Percentiles rank a stretch among this genome's conserved stretches.
phyloP scores from a whole-genome alignment of 2,113 vertebrate species.

The Entomyzon cyanotis region DNA sequence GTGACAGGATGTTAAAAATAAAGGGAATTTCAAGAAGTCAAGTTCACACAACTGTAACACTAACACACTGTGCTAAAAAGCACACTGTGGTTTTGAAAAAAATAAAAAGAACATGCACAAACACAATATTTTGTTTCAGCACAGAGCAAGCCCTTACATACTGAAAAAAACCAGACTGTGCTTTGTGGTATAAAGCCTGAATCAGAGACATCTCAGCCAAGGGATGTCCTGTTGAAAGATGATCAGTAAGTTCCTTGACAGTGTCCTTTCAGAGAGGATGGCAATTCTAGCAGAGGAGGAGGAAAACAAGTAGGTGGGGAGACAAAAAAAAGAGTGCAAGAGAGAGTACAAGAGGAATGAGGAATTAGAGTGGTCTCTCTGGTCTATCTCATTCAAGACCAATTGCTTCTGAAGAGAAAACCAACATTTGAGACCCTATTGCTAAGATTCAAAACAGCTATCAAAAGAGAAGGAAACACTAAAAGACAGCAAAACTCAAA shows the following conservation, averaged over 20 bases:
- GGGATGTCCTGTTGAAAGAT: neutral
- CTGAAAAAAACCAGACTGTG: neutral
- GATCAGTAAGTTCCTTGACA: neutral
- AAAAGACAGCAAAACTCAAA: neutral
- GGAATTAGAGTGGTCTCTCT: neutral
- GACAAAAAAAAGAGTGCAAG: neutral
- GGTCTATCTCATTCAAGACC: neutral
- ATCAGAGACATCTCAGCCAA: neutral
- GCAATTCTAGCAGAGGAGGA: neutral
- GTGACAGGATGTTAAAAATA: neutral
- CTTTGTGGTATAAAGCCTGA: neutral
- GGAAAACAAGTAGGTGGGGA: neutral
- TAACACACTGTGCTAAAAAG: neutral
- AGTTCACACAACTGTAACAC: neutral
- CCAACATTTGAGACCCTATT: neutral
- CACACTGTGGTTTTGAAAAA: neutral
- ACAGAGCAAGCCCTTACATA: neutral
- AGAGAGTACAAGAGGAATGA: neutral
- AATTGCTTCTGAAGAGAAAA: neutral
- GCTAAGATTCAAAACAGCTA: neutral
- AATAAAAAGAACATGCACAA: accelerated
- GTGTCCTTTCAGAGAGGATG: neutral
- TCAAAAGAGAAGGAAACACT: neutral
- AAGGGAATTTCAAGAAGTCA: neutral
- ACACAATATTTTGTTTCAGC: neutral